Conservation (phyloP, 2,797 vertebrate species). For the Leptoclinus maculatus region DNA sequence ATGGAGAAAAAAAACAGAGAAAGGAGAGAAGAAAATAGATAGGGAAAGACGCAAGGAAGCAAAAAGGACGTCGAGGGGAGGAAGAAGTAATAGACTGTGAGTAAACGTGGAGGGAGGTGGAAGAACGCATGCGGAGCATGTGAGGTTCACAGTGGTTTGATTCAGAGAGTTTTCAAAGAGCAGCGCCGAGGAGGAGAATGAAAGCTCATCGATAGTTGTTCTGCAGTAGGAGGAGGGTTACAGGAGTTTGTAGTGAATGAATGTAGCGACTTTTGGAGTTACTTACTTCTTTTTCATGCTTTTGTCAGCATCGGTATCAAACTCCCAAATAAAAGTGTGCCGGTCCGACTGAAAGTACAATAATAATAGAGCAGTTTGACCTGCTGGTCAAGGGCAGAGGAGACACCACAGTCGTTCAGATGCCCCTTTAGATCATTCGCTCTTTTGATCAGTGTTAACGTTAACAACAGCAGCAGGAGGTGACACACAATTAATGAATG, state of each 20-base stretch:
- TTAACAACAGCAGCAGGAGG: too few relatives aligned
- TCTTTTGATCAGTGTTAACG: too few relatives aligned
- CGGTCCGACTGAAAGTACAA: background rate
- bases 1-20: background rate
- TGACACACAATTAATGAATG: too few relatives aligned
- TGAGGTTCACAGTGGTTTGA: background rate
- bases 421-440: background rate
- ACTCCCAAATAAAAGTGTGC: conserved; percentile 12
- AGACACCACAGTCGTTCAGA: background rate
- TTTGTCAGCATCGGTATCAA: conserved; percentile 11
- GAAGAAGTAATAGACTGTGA: conserved; percentile 7
- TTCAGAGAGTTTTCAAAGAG: conserved; percentile 14
- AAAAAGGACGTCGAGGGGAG: background rate
- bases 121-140: conserved; percentile 12
- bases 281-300: conserved; percentile 17
- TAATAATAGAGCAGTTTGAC: background rate
- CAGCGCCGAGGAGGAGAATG: conserved; percentile 7
- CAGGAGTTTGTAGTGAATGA: conserved; percentile 34
- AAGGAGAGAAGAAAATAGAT: background rate
- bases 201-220: background rate
- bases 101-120: background rate
- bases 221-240: conserved; percentile 44
- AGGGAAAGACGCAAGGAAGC: background rate
- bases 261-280: conserved; percentile 35
- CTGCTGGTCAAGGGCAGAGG: background rate